These are phyloP conservation scores for Margarornis squamiger DNA, from an alignment of 2,797 vertebrate genomes.

Conservation along the genomic window DNA sequence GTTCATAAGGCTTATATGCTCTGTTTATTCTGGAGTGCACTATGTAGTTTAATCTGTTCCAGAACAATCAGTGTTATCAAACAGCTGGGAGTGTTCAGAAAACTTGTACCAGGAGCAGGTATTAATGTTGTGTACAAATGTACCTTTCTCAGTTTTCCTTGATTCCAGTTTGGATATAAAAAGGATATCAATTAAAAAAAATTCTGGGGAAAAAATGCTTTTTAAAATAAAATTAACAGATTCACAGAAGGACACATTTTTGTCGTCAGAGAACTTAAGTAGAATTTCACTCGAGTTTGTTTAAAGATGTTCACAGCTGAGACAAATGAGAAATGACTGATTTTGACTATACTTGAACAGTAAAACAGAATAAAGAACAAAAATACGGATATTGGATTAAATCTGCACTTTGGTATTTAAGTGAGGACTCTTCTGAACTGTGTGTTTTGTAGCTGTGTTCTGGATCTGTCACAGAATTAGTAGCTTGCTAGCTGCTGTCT, in stretches of 20 bases:
- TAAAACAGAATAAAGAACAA: background rate
- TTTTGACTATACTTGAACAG: background rate
- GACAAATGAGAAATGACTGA: background rate
- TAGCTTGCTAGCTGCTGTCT: background rate
- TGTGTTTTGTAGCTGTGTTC: background rate
- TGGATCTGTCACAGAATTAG: background rate
- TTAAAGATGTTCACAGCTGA: background rate
- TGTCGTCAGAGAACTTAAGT: background rate
- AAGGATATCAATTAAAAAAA: background rate
- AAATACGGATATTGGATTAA: background rate
- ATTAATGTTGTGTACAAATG: background rate
- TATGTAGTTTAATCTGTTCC: no score
- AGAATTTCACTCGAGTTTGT: background rate
- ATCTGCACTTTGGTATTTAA: background rate
- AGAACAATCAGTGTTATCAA: no score
- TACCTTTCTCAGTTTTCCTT: background rate
- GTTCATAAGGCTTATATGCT: background rate
- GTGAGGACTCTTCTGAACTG: background rate
- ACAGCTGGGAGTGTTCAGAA: background rate
- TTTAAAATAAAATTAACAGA: background rate
- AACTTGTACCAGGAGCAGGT: background rate
- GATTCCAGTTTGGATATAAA: background rate
- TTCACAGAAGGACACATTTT: background rate
- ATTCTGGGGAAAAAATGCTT: rapidly evolving
- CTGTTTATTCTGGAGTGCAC: background rate